Evolutionary conservation across 2,888 invertebrate species (phyloP).

Genomic region (Leucoma salicis): DNA sequence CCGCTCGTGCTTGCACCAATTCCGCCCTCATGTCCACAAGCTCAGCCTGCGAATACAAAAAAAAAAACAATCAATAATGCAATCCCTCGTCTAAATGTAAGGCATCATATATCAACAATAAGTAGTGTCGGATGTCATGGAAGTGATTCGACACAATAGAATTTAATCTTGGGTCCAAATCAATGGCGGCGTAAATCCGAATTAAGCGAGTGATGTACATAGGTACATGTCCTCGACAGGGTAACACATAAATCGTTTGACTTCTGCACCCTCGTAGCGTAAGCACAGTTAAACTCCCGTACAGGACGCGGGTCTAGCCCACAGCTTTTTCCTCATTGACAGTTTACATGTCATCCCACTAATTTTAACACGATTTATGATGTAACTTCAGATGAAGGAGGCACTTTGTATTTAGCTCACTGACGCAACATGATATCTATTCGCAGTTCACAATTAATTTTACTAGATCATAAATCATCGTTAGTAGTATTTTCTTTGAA

Average conservation of each 20-base stretch:
- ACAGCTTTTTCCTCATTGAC: conserved; percentile 40
- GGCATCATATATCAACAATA: conserved; percentile 56
- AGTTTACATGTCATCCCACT: conserved; percentile 39
- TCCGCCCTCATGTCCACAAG: conserved; percentile 88
- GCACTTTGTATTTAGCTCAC: conserved; percentile 22
- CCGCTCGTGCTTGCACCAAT: conserved; percentile 86
- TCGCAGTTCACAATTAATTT: conserved; percentile 8
- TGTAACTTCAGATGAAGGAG: conserved; percentile 22
- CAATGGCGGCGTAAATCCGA: conserved; percentile 65
- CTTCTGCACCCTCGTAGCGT: conserved; percentile 45
- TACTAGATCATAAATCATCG: not conserved
- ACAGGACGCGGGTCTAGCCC: conserved; percentile 22
- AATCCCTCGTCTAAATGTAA: conserved; percentile 39
- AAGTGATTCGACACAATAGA: conserved; percentile 60
- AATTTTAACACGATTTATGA: conserved; percentile 42
- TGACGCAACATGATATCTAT: conserved; percentile 18
- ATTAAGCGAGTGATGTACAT: conserved; percentile 53
- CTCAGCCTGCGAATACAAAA: conserved; percentile 85
- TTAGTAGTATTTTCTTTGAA: not conserved
- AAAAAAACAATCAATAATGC: conserved; percentile 34
- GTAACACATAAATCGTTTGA: conserved; percentile 62
- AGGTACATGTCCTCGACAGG: conserved; percentile 30
- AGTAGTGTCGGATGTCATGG: conserved; percentile 56
- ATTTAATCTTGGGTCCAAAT: conserved; percentile 55
- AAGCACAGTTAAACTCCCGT: conserved; percentile 19